These are phyloP conservation scores for Caenorhabditis panamensis DNA, from an alignment of 2,888 invertebrate species.

Conservation along the genomic window DNA sequence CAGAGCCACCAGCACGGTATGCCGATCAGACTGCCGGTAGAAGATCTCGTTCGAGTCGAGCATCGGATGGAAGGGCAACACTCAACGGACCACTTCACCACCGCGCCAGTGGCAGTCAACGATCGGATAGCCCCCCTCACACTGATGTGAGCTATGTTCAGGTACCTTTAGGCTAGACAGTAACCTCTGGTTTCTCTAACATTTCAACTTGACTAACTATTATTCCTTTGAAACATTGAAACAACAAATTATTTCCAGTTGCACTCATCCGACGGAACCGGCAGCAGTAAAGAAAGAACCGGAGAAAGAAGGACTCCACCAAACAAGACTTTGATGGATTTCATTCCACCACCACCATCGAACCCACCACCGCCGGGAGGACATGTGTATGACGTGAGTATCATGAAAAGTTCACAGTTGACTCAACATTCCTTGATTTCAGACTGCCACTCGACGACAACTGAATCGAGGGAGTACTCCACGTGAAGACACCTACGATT, in stretches of 20 bases:
- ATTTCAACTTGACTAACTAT: slow-evolving; percentile 21
- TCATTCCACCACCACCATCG: slow-evolving; percentile 77
- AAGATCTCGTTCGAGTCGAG: slow-evolving; percentile 65
- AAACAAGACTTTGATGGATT: slow-evolving; percentile 74
- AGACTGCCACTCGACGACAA: slow-evolving; percentile 56
- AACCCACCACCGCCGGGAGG: slow-evolving; percentile 70
- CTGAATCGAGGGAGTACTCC: slow-evolving; percentile 59
- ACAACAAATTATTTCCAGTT: slow-evolving; percentile 46
- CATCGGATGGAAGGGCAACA: slow-evolving; percentile 63
- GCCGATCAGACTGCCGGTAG: slow-evolving; percentile 67
- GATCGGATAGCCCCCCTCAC: slow-evolving; percentile 76
- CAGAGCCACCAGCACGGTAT: slow-evolving; percentile 70
- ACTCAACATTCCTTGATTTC: slow-evolving; percentile 27
- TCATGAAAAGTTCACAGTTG: not conserved
- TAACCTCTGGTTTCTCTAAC: slow-evolving; percentile 21
- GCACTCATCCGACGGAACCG: slow-evolving; percentile 77
- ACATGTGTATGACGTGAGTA: slow-evolving; percentile 62
- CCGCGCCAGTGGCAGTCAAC: slow-evolving; percentile 60
- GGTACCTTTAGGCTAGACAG: slow-evolving; percentile 62
- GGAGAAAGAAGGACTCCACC: slow-evolving; percentile 69
- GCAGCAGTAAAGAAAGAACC: slow-evolving; percentile 67
- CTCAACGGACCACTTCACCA: slow-evolving; percentile 54
- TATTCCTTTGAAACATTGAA: not conserved
- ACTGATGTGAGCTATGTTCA: slow-evolving; percentile 79
- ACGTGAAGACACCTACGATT: slow-evolving; percentile 68